Percentiles rank a stretch among this genome's conserved stretches.
These are phyloP conservation scores for Parnassius apollo DNA, from an alignment of 2,888 invertebrate species.

Conservation along the genomic window DNA sequence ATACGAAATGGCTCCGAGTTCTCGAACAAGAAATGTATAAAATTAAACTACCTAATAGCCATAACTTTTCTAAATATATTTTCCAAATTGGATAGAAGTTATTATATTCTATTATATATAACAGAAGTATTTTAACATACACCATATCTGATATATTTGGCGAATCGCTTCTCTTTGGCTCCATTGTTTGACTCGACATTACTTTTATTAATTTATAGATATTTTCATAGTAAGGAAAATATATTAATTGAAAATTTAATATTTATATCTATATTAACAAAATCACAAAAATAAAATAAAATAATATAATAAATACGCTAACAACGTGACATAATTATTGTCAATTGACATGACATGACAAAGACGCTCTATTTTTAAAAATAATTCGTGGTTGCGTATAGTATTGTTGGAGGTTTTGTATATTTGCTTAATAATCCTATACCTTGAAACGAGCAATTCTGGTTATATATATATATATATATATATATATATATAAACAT, in stretches of 20 bases:
- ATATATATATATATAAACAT: too few species aligned
- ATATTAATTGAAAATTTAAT: background rate
- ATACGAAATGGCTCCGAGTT: too few species aligned
- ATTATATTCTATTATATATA: too few species aligned
- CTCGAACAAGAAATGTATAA: too few species aligned
- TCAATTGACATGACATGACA: constrained; percentile 12
- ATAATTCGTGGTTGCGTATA: background rate
- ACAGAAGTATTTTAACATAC: constrained; percentile 46
- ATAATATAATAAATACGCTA: constrained; percentile 14
- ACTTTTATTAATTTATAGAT: constrained; percentile 4
- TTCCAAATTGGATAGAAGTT: too few species aligned
- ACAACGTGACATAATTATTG: constrained; percentile 22
- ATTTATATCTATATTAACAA: too few species aligned
- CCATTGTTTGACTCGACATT: constrained; percentile 44
- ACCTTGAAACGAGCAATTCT: too few species aligned
- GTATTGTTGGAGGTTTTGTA: too few species aligned
- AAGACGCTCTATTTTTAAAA: constrained; percentile 16
- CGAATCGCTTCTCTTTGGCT: constrained; percentile 48
- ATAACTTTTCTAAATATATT: too few species aligned
- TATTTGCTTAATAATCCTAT: too few species aligned
- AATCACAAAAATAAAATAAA: background rate
- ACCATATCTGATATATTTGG: constrained; percentile 63
- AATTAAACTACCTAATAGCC: too few species aligned
- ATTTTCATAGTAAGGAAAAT: constrained; percentile 13
- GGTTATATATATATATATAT: too few species aligned